Conservation (phyloP, 2,888 invertebrate genomes). For the Aporophyla nigra region DNA sequence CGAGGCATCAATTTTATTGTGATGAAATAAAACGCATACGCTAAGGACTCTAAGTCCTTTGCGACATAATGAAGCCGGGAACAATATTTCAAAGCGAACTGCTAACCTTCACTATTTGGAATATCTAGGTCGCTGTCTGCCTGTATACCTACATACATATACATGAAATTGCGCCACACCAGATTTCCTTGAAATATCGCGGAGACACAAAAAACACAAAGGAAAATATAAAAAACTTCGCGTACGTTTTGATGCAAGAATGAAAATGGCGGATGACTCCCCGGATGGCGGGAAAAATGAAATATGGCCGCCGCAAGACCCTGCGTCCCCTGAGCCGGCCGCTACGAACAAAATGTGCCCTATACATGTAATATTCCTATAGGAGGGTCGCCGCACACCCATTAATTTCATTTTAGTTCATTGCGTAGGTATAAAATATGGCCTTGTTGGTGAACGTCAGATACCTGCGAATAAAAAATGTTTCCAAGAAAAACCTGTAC, state of each 20-base stretch:
- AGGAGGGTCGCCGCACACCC: slow-evolving; percentile 59
- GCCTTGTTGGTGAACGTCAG: slow-evolving; percentile 36
- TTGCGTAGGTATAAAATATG: slow-evolving; percentile 65
- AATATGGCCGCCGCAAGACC: slow-evolving; percentile 81
- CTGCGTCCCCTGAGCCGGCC: slow-evolving; percentile 60
- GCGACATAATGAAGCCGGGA: neutral
- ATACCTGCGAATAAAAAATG: slow-evolving; percentile 35
- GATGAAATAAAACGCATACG: slow-evolving; percentile 27
- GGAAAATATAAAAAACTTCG: slow-evolving; percentile 69
- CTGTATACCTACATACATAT: neutral
- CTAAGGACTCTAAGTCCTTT: too few relatives aligned
- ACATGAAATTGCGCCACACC: slow-evolving; percentile 44
- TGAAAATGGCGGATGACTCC: slow-evolving; percentile 80
- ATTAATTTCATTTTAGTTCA: slow-evolving; percentile 69
- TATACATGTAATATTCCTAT: slow-evolving; percentile 63
- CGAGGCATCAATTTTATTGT: slow-evolving; percentile 24
- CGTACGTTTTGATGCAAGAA: slow-evolving; percentile 74
- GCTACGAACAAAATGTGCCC: slow-evolving; percentile 59
- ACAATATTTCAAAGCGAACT: slow-evolving; percentile 18
- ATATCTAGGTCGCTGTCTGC: slow-evolving; percentile 29
- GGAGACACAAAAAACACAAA: slow-evolving; percentile 61
- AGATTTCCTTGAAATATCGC: slow-evolving; percentile 54
- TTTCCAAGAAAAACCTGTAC: neutral
- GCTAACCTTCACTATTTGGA: slow-evolving; percentile 17
- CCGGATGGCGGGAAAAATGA: slow-evolving; percentile 82